A percentile compares a stretch with the other conserved stretches of the same genome.
Conservation (phyloP, 2,888 invertebrate genomes). For the Drosophila tripunctata region DNA sequence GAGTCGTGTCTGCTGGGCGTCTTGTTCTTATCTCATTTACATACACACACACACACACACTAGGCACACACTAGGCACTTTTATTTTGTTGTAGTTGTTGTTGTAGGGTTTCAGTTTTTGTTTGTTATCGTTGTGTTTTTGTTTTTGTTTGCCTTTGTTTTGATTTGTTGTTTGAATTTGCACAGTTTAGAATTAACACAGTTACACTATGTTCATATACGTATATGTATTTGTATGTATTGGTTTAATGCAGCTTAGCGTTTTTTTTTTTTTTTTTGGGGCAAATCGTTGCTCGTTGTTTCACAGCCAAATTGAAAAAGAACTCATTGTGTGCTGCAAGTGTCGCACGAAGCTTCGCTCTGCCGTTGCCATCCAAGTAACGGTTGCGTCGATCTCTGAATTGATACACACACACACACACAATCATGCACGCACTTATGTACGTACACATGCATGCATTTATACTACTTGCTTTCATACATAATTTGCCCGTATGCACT, state of each 20-base stretch:
- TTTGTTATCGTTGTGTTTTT: constrained; percentile 13
- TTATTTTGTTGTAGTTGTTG: constrained; percentile 25
- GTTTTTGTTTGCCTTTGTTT: constrained; percentile 6
- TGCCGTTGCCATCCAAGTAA: constrained; percentile 24
- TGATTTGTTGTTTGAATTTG: background rate
- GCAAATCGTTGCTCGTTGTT: constrained; percentile 73
- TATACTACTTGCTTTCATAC: constrained; percentile 1
- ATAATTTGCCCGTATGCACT: constrained; percentile 15
- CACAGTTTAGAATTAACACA: constrained; percentile 8
- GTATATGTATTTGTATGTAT: background rate
- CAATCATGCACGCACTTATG: background rate
- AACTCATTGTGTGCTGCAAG: constrained; percentile 67
- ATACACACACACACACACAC: constrained; percentile 11
- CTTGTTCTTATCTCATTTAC: constrained; percentile 48
- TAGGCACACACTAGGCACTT: constrained; percentile 44
- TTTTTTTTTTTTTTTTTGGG: too few species aligned
- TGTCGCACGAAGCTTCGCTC: constrained; percentile 56
- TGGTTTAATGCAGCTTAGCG: background rate
- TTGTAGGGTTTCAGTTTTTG: constrained; percentile 7
- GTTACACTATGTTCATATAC: background rate
- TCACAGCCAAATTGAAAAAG: constrained; percentile 82
- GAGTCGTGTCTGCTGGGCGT: constrained; percentile 41
- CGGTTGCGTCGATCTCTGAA: constrained; percentile 38
- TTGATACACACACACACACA: background rate
- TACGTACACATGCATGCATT: background rate